phyloP scores from a whole-genome alignment of 2,888 invertebrate species.

The Xestia c-nigrum region DNA sequence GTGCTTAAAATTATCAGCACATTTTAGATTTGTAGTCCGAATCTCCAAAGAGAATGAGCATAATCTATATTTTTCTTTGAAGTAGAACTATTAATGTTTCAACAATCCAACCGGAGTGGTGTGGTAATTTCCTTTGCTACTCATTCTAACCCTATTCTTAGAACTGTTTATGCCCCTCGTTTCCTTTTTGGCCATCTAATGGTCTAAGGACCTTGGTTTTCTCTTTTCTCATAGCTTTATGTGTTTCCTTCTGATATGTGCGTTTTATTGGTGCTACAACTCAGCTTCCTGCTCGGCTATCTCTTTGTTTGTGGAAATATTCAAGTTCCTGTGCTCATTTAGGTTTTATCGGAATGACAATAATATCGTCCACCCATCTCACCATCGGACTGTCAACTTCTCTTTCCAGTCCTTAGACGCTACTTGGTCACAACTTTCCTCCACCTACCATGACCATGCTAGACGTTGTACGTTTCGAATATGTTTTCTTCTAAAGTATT shows the following conservation, averaged over 20 bases:
- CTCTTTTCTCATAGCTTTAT: too few species aligned
- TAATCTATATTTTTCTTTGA: not conserved
- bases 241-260: not conserved
- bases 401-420: not conserved
- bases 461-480: too few species aligned
- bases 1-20: not conserved
- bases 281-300: not conserved
- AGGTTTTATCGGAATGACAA: not conserved
- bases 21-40: not conserved
- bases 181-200: not conserved
- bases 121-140: not conserved
- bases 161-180: not conserved
- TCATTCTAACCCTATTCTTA: not conserved
- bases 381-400: not conserved
- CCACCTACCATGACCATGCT: not conserved
- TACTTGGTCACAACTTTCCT: not conserved
- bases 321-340: not conserved
- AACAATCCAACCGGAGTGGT: not conserved
- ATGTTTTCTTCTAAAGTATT: too few species aligned
- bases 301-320: not conserved
- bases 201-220: too few species aligned
- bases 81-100: not conserved
- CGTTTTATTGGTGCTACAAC: too few species aligned
- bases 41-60: too few species aligned
- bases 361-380: not conserved